phyloP scores from a whole-genome alignment of 2,888 invertebrate genomes.

The Lasioglossum malachurum region DNA sequence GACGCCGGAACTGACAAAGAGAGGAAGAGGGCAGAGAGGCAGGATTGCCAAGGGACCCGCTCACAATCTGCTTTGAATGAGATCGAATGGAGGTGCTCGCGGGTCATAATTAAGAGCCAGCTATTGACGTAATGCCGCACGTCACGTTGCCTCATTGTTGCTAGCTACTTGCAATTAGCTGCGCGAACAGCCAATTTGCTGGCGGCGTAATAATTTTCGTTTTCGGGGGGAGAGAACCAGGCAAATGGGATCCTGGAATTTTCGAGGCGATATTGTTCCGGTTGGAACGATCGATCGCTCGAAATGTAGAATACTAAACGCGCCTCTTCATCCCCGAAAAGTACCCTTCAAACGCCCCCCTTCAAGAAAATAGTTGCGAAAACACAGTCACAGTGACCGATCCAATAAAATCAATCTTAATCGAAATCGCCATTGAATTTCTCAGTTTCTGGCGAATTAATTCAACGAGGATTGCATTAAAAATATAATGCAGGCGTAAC shows the following conservation, averaged over 20 bases:
- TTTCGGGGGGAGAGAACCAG: background rate
- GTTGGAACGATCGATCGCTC: slow-evolving; percentile 15
- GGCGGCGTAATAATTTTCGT: slow-evolving; percentile 24
- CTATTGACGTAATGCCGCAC: slow-evolving; percentile 63
- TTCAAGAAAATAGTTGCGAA: background rate
- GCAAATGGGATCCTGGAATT: slow-evolving; percentile 12
- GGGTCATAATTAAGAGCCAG: slow-evolving; percentile 62
- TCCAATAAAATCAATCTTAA: too few relatives aligned
- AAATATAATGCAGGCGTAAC: too few relatives aligned
- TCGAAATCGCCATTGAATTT: too few relatives aligned
- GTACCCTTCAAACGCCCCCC: background rate
- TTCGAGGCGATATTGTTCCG: background rate
- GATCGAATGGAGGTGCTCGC: slow-evolving; percentile 62
- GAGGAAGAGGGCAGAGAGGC: slow-evolving; percentile 16
- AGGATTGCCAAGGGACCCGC: slow-evolving; percentile 24
- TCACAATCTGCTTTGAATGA: slow-evolving; percentile 55
- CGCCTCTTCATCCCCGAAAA: background rate
- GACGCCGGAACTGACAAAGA: background rate
- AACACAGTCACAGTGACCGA: too few relatives aligned
- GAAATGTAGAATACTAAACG: background rate
- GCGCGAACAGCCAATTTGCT: slow-evolving; percentile 65
- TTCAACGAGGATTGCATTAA: too few relatives aligned
- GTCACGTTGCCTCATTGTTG: slow-evolving; percentile 53
- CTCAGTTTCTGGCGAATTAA: too few relatives aligned
- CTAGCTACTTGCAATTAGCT: slow-evolving; percentile 64